phyloP scores from a whole-genome alignment of 2,113 vertebrate genomes.

The Leptocoma aspasia region DNA sequence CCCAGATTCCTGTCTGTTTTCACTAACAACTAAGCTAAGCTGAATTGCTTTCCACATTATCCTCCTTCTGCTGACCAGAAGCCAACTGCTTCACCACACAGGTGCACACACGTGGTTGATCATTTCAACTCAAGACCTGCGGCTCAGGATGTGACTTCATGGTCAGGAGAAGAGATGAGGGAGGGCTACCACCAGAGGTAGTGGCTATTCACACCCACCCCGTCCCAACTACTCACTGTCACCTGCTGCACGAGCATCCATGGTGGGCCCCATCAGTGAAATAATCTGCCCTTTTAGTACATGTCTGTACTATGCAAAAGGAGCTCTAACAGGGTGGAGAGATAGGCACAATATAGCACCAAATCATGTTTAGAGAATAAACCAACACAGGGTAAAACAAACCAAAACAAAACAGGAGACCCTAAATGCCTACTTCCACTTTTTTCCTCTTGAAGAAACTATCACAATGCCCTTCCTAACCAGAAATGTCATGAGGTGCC shows the following conservation, averaged over 20 bases:
- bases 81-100: not conserved
- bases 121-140: not conserved
- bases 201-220: not conserved
- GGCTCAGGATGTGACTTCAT: not conserved
- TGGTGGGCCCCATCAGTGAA: not conserved
- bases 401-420: not conserved
- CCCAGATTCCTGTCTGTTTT: not conserved
- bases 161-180: not conserved
- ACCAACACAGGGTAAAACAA: not conserved
- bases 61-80: not conserved
- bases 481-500: not conserved
- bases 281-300: not conserved
- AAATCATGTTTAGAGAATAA: not conserved
- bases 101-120: not conserved
- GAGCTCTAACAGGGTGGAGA: not conserved
- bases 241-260: not conserved
- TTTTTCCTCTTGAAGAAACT: not conserved
- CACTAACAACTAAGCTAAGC: not conserved
- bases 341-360: not conserved
- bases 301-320: not conserved
- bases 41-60: not conserved
- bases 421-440: not conserved
- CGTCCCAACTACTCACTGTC: not conserved
- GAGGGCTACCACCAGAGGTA: not conserved
- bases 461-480: fast-evolving